A percentile compares a stretch with the other conserved stretches of the same genome.
phyloP scores from a whole-genome alignment of 2,888 invertebrate genomes.

The Polymixis lichenea region DNA sequence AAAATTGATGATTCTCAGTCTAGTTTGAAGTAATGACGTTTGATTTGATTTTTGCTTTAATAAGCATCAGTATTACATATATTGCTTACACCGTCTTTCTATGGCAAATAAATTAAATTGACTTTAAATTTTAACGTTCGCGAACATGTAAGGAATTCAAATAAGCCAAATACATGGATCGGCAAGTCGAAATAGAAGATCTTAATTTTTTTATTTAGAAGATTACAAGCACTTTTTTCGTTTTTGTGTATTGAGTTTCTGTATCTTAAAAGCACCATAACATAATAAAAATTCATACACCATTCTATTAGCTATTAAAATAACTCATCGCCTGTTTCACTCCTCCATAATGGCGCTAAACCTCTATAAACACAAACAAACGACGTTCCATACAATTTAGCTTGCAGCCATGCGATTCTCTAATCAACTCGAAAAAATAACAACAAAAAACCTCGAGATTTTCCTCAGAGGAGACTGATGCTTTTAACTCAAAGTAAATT shows the following conservation, averaged over 20 bases:
- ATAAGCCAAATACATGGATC: background rate
- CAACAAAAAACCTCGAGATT: background rate
- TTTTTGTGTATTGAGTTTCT: background rate
- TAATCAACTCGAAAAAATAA: constrained; percentile 31
- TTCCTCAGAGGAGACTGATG: background rate
- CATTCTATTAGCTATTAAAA: background rate
- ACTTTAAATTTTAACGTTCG: background rate
- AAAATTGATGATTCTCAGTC: background rate
- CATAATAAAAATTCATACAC: background rate
- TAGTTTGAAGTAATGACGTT: background rate
- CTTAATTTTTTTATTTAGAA: too few species aligned
- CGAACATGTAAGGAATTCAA: background rate
- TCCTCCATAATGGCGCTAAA: background rate
- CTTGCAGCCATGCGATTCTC: constrained; percentile 29
- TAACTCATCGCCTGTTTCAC: background rate
- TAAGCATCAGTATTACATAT: background rate
- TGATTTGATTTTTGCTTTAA: background rate
- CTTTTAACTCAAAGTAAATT: constrained; percentile 5
- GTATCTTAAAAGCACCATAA: background rate
- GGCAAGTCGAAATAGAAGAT: too few species aligned
- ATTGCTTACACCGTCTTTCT: background rate
- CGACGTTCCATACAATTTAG: constrained; percentile 32
- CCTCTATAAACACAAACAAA: constrained; percentile 16
- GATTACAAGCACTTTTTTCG: background rate
- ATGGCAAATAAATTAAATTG: background rate